Evolutionary conservation across 2,888 invertebrate species (phyloP), one percentile per base, ranked within the genome.

Genomic region (Hydrotaea diabolus): DNA sequence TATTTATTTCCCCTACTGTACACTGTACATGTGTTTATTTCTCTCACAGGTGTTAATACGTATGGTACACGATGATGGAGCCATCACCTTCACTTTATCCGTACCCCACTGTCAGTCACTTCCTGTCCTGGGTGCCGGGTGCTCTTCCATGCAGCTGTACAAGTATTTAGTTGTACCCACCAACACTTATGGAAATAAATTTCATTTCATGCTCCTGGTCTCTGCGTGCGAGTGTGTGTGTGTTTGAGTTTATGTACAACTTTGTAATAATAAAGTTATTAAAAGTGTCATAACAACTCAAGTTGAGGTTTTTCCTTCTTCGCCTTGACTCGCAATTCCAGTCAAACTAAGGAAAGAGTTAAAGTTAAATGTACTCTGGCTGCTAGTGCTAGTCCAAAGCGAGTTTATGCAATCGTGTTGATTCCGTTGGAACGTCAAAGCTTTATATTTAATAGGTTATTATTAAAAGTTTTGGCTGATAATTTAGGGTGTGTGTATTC

Each of bases 221-320:
- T 62, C 26, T 78, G 64, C 21, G 39, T 55, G 69, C 2, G 31
- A 7, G 31, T 31, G 31, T 69, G 55, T 74, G 73, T 74, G 17
- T 85, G 76, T 77, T 82, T 80, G 57, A 78, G 76, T 85, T 46
- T 79, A 69, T 39, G 87, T 89, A 89, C 90, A 90, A 74, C 77
- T 53, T 82, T 90, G 90, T 88, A 91, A 91, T 91, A 91, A 91
- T 90, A 91, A 91, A 91, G 90, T 91, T 91, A 91, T 91, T 91
- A 90, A 91, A 91, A 91, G 90, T 91, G 91, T 91, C 90, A 91
- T 90, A 91, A 90, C 90, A 91, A 90, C 91, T 90, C 88, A 88
- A 85, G 83, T 85, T 86, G 82, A 83, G 83, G 82, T 85, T 82
- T 72, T 78, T 77, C 64, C 66, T 62, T 79, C 69, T 46, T 79